A percentile compares a stretch with the other conserved stretches of the same genome.
These are phyloP conservation scores for Eurytoma adleriae DNA, from an alignment of 2,888 invertebrate species.

Conservation along the genomic window DNA sequence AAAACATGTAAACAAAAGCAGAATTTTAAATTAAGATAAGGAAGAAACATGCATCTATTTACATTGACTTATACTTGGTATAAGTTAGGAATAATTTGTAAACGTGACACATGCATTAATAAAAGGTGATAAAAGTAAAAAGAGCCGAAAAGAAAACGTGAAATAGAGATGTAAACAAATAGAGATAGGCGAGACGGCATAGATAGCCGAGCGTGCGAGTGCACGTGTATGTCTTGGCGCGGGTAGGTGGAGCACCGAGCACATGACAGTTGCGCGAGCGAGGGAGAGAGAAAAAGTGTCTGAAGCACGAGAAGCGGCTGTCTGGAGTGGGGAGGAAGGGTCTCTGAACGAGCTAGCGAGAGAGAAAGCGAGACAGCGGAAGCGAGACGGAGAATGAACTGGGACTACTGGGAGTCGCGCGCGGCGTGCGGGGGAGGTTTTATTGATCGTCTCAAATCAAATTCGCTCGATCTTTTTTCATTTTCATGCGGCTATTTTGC, in stretches of 20 bases:
- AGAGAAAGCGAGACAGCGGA: constrained; percentile 21
- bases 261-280: neutral
- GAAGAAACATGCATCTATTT: no score
- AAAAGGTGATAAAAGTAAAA: neutral
- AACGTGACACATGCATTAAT: no score
- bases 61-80: no score
- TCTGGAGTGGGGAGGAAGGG: constrained; percentile 13
- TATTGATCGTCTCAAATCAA: constrained; percentile 51
- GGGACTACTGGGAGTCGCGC: neutral
- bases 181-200: no score
- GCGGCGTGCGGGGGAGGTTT: constrained; percentile 43
- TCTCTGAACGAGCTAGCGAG: constrained; percentile 27
- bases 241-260: constrained; percentile 2
- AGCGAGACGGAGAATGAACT: neutral
- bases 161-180: no score
- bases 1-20: no score
- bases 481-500: constrained; percentile 1
- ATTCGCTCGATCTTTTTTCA: constrained; percentile 27
- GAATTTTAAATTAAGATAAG: no score
- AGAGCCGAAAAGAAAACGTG: neutral
- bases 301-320: neutral
- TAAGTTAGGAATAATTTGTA: no score
- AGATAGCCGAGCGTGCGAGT: neutral
- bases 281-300: neutral
- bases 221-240: neutral